Percentiles rank a stretch among this genome's conserved stretches.
Conservation (phyloP, 2,888 invertebrate species). For the Acrobasis repandana region DNA sequence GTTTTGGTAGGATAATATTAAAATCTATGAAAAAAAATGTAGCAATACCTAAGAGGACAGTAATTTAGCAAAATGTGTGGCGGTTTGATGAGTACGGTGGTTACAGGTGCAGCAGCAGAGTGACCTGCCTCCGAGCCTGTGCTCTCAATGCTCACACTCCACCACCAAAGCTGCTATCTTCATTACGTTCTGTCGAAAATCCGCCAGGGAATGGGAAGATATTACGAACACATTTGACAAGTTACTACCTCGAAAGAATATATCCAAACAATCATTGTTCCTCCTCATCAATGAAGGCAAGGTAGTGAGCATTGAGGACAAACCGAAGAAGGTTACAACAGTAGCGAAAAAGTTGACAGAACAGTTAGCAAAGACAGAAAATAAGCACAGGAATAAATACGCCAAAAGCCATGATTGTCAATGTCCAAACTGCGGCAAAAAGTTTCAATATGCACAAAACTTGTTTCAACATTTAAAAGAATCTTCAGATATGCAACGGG, state of each 20-base stretch:
- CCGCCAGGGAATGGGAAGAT: slow-evolving; percentile 52
- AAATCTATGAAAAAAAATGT: no score
- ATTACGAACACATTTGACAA: slow-evolving; percentile 48
- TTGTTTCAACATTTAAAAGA: slow-evolving; percentile 63
- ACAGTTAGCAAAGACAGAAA: slow-evolving; percentile 3
- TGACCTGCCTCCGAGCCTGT: slow-evolving; percentile 63
- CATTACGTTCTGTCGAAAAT: slow-evolving; percentile 51
- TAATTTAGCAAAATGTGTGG: slow-evolving; percentile 45
- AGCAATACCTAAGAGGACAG: not conserved
- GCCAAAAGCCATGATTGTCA: slow-evolving; percentile 41
- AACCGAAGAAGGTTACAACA: slow-evolving; percentile 7
- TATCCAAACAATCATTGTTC: slow-evolving; percentile 37
- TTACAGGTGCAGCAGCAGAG: slow-evolving; percentile 67
- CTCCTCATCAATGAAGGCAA: slow-evolving; percentile 46
- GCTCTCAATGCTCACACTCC: slow-evolving; percentile 55
- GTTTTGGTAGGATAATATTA: no score
- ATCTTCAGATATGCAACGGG: slow-evolving; percentile 56
- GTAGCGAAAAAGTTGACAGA: slow-evolving; percentile 6
- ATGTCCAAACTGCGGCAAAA: slow-evolving; percentile 62
- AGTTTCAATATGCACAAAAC: slow-evolving; percentile 51
- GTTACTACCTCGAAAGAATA: slow-evolving; percentile 38
- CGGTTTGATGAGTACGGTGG: slow-evolving; percentile 65
- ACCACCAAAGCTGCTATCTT: slow-evolving; percentile 60
- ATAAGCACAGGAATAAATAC: slow-evolving; percentile 20
- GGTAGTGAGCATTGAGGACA: slow-evolving; percentile 44